These are phyloP conservation scores for Fulmarus glacialis DNA, from an alignment of 2,113 vertebrate genomes.

Conservation along the genomic window DNA sequence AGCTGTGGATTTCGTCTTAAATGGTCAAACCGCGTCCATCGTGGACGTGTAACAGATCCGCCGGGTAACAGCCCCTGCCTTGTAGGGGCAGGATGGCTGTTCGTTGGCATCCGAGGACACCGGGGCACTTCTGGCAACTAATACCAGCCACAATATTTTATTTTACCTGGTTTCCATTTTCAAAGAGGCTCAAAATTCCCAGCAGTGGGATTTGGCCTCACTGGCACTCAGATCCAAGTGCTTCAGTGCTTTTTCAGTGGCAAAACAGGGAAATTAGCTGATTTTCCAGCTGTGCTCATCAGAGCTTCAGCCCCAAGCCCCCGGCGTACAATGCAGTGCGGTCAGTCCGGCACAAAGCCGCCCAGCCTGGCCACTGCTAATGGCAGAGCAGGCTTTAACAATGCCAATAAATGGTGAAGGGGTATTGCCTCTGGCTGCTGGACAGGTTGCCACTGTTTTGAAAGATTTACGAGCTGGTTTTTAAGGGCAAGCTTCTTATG, in stretches of 20 bases:
- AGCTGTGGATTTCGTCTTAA: neutral
- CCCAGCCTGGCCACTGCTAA: neutral
- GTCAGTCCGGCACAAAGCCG: neutral
- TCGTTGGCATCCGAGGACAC: accelerated
- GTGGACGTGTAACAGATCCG: accelerated
- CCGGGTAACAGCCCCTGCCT: neutral
- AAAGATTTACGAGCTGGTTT: neutral
- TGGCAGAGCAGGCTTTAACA: accelerated
- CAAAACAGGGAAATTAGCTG: neutral
- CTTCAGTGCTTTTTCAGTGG: neutral
- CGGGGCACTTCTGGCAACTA: neutral
- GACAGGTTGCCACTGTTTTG: neutral
- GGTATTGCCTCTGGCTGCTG: neutral
- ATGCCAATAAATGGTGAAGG: neutral
- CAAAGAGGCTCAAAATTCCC: neutral
- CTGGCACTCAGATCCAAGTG: neutral
- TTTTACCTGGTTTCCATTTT: neutral
- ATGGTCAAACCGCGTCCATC: neutral
- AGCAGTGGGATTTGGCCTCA: neutral
- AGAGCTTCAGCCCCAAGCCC: neutral
- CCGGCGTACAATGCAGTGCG: accelerated
- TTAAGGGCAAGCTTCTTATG: neutral
- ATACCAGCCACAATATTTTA: neutral
- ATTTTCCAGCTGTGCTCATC: neutral
- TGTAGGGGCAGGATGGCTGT: neutral